phyloP scores from a whole-genome alignment of 2,888 invertebrate genomes.

The Torymus texanus region DNA sequence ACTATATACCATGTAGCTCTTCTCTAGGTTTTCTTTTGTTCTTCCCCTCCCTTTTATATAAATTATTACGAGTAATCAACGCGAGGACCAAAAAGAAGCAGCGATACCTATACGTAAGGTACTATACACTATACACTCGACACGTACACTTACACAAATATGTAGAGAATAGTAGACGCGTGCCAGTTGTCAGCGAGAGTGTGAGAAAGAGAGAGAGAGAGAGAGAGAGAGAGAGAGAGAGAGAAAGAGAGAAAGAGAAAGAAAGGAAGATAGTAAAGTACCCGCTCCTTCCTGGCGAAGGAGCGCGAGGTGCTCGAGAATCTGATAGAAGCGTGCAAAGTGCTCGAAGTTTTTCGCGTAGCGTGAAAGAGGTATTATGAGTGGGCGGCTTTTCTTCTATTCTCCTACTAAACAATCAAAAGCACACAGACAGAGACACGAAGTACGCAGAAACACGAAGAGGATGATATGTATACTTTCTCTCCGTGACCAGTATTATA shows the following conservation, averaged over 20 bases:
- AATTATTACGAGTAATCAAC: slow-evolving; percentile 28
- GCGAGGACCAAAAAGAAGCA: slow-evolving; percentile 24
- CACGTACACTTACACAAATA: neutral
- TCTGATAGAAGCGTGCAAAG: neutral
- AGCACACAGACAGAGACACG: neutral
- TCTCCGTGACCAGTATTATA: slow-evolving; percentile 67
- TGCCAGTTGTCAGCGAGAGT: slow-evolving; percentile 15
- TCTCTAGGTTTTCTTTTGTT: neutral
- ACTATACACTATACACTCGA: neutral
- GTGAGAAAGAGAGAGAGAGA: neutral
- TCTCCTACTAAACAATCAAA: neutral
- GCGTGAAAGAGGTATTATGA: neutral
- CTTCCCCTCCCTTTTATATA: neutral
- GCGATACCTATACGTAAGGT: neutral
- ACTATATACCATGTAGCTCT: neutral
- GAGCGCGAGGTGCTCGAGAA: slow-evolving; percentile 46
- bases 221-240: too few species aligned
- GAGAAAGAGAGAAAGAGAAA: neutral
- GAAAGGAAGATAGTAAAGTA: slow-evolving; percentile 19
- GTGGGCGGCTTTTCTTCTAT: neutral
- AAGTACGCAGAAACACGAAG: neutral
- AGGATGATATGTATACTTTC: slow-evolving; percentile 8
- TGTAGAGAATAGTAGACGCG: slow-evolving; percentile 12
- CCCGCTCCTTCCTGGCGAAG: slow-evolving; percentile 65
- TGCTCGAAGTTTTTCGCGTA: slow-evolving; percentile 21